These are phyloP conservation scores for Basileuterus tristriatus DNA, from an alignment of 2,797 vertebrate genomes.

Conservation along the genomic window DNA sequence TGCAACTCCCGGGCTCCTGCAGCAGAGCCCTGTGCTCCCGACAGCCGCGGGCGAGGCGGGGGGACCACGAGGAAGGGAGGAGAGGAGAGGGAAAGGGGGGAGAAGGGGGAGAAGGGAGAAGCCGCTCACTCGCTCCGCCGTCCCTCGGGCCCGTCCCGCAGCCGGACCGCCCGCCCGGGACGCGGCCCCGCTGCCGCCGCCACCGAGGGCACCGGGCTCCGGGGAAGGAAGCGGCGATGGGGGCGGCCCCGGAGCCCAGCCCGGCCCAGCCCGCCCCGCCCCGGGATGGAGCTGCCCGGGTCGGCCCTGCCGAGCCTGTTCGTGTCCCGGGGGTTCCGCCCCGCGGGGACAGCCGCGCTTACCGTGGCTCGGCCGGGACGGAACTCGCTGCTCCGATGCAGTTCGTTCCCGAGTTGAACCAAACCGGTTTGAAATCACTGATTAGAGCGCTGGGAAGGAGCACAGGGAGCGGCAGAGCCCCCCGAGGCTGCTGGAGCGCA, in stretches of 20 bases:
- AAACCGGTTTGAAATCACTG: neutral
- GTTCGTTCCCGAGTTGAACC: neutral
- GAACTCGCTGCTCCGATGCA: accelerated
- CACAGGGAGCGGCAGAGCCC: neutral
- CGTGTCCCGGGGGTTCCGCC: neutral
- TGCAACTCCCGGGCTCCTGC: neutral
- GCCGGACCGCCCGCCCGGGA: neutral
- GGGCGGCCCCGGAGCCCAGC: neutral
- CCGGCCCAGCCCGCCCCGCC: neutral
- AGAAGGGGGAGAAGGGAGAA: neutral
- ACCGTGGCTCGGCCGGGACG: neutral
- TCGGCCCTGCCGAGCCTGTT: neutral
- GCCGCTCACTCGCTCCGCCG: neutral
- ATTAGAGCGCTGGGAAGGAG: neutral
- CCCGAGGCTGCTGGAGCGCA: neutral
- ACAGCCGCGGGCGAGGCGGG: neutral
- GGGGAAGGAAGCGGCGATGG: neutral
- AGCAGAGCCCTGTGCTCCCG: neutral
- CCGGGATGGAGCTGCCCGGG: neutral
- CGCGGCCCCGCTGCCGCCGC: neutral
- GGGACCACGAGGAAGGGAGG: too few species aligned
- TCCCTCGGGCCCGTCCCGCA: neutral
- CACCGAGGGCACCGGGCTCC: neutral
- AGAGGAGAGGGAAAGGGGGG: neutral
- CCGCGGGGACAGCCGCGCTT: neutral